Evolutionary conservation across 1,140 invertebrate species (phyloP).

Genomic region (Zaprionus ornatus): DNA sequence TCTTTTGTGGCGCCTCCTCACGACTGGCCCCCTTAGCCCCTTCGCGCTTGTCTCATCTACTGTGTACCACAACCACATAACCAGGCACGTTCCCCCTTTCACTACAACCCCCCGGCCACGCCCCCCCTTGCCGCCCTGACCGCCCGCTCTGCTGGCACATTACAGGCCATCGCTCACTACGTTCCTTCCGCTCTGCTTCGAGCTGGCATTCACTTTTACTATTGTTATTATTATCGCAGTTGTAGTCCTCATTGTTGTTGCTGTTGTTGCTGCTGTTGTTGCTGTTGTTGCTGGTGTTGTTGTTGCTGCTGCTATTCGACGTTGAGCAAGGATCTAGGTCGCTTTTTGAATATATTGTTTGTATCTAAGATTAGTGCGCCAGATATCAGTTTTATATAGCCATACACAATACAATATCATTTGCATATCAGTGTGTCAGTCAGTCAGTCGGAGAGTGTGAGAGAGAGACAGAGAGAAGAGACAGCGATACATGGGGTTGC

Average conservation of each 20-base stretch:
- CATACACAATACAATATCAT: conserved; percentile 57
- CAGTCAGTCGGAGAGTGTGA: background rate
- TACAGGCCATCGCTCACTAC: conserved; percentile 53
- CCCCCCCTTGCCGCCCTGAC: background rate
- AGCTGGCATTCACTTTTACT: conserved; percentile 64
- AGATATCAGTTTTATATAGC: conserved; percentile 76
- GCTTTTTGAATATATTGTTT: conserved; percentile 82
- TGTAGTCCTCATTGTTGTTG: conserved; percentile 52
- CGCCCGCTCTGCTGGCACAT: conserved; percentile 18
- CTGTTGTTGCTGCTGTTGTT: conserved; percentile 24
- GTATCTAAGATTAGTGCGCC: conserved; percentile 75
- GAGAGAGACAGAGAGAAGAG: conserved; percentile 13
- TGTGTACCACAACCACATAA: conserved; percentile 23
- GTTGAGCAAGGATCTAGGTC: conserved; percentile 74
- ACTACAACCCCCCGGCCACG: background rate
- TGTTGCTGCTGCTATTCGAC: conserved; percentile 39
- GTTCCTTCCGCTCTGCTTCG: conserved; percentile 48
- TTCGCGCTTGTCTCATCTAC: conserved; percentile 16
- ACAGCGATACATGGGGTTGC: background rate
- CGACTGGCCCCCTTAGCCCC: conserved; percentile 14
- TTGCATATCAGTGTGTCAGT: conserved; percentile 47
- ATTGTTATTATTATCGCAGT: conserved; percentile 75
- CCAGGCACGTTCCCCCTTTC: conserved; percentile 33
- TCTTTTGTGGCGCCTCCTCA: conserved; percentile 12
- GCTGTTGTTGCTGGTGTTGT: conserved; percentile 30